Base-by-base conservation (phyloP, 1,140 invertebrate genomes). In the Melipona quadrifasciata region DNA sequence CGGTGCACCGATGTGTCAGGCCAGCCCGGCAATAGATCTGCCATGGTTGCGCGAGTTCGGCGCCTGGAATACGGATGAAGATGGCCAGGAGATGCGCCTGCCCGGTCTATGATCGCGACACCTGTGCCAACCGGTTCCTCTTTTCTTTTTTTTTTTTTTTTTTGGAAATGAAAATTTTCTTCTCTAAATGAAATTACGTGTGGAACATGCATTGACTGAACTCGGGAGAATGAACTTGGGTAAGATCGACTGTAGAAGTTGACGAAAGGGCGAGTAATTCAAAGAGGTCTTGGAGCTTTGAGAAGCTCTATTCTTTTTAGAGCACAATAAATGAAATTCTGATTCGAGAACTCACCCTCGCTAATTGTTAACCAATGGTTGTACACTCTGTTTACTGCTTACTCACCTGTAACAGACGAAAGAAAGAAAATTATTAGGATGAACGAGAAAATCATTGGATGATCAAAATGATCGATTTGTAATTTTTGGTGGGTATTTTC, bases 51-150 rank as follows among this genome's bases (percentile, higher is more conserved):
- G 64, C 73, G 73, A 86, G 78, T 88, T 82, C 85, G 65, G 67
- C 57, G 76, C 71, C 3, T 31, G 87, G 87, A 89, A 89, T 89
- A 89, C 84, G 84, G 81, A 89, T 89, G 84, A 83, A 89, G 87
- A 86, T 76, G 79, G 77, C 61, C 77, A 53, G 16, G n/a, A 55
- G 67, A 55, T 31, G 68, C 27, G 47, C 19, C 57, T 73, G 72
- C 67, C 27, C 72, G 58, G 53, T 21, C 55, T 55, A 47, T 47
- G 34, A 70, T 39, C 39, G 39, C 27, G 51, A n/a, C 55, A 27
- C 55, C 34, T 47, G 17, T n/a, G 82, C 53, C 51, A 65, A 58
- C 21, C 34, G n/a, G 17, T n/a, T 12, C 39, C 4, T 39, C 39
- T 47, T 39, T 39, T 8, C 6, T 39, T 8, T 39, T 47, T 47